Base-by-base conservation (phyloP, 2,113 vertebrate species). In the Zosterops lateralis region DNA sequence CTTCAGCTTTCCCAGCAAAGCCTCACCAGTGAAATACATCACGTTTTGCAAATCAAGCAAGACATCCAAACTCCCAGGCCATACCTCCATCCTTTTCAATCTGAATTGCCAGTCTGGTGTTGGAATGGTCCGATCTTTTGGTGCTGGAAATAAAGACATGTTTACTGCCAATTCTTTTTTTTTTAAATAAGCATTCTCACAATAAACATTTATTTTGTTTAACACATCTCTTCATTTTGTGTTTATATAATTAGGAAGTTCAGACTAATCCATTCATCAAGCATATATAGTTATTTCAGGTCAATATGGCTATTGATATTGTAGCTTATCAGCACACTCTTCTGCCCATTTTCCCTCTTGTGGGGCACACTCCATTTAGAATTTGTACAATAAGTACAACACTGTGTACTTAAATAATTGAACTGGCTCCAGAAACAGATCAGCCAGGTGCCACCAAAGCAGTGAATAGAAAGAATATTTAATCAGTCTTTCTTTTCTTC, bases 41-140 rank as follows among this genome's bases (percentile, higher is more conserved):
- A 25, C 5, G 32, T 56, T 71, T 70, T 87, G 22, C 31, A 83
- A 64, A 73, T 36, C 19, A 68, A 80, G n/a, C 17, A 56, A 60
- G 60, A 75, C 45, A 68, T 15, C 8, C 66, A 47, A 91, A 62
- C 18, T 90, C 86, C 24, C 38, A 54, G 40, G 60, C 87, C 96
- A 89, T 97, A 99, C 99, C 99, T 94, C 98, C 98, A 92, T 99
- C 99, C 90, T 99, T 99, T 96, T 99, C 99, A 14, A 99, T 99
- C 89, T 99, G 99, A 89, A 98, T 98, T 67, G 98, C 98, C 96
- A 99, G 97, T 81, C 99, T 98, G 91, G 99, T 99, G 97, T 99
- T 99, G 84, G 99, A 99, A 96, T 99, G 99, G 95, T 99, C 99
- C 13, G 98, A 98, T 7, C 98, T 98, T 87, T 98, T 98, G 26